Evolutionary conservation across 1,140 invertebrate species (phyloP).

Genomic region (Lysiphlebus fabarum): DNA sequence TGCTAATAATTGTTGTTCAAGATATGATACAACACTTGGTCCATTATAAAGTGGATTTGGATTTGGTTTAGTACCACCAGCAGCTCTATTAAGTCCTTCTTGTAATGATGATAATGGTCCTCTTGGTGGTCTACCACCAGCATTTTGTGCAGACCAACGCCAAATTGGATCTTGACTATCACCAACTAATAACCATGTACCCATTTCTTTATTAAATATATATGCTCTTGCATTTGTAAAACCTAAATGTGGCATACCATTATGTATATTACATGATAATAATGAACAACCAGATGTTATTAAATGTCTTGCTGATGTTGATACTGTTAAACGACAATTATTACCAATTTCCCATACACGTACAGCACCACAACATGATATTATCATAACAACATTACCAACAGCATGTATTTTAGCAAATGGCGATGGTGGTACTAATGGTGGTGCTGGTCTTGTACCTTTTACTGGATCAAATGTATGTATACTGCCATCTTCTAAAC

Average conservation of each 20-base stretch:
- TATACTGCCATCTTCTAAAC: constrained; percentile 66
- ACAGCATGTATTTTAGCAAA: constrained; percentile 52
- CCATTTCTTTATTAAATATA: constrained; percentile 53
- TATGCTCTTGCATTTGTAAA: constrained; percentile 51
- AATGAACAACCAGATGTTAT: constrained; percentile 44
- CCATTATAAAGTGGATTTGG: constrained; percentile 45
- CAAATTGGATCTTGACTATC: constrained; percentile 55
- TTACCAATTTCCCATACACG: constrained; percentile 52
- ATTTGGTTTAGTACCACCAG: constrained; percentile 41
- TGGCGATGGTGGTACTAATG: constrained; percentile 62
- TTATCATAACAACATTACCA: constrained; percentile 50
- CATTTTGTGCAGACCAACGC: constrained; percentile 48
- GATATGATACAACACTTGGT: constrained; percentile 61
- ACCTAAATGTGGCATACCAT: constrained; percentile 51
- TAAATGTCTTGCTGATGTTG: constrained; percentile 49
- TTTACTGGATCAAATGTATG: constrained; percentile 60
- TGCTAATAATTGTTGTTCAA: constrained; percentile 73
- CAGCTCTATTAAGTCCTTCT: constrained; percentile 45
- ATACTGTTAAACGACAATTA: constrained; percentile 44
- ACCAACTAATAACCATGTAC: constrained; percentile 48
- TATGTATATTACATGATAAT: constrained; percentile 45
- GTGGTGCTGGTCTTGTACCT: constrained; percentile 61
- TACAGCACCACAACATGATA: constrained; percentile 51
- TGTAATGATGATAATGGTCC: constrained; percentile 48
- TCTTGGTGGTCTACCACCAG: constrained; percentile 38